Evolutionary conservation across 1,140 invertebrate species (phyloP), one percentile per base, ranked within the genome.

Genomic region (Dendrolimus punctatus): DNA sequence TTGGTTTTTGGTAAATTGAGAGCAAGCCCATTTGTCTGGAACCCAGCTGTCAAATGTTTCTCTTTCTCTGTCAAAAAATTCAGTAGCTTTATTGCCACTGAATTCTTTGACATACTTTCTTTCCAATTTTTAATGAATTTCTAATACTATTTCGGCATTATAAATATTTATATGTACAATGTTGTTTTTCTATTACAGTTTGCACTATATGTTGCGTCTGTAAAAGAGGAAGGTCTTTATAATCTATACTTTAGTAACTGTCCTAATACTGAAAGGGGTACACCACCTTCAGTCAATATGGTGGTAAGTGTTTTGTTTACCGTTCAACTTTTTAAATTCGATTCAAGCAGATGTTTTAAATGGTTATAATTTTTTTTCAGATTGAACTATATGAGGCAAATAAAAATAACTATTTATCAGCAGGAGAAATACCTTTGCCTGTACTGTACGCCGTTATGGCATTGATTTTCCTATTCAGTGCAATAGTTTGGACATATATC

Each of bases 231-330:
- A 87, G 98, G 98, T 4, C 88, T 99, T 0, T 99, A 99, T 80
- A 97, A 96, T 84, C 87, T 99, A 8, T 97, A 96, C 71, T 99
- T 99, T 74, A 97, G 99, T 80, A 98, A 95, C 79, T 99, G 98
- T 86, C 93, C 92, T 5, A 95, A 94, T 77, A 91, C 91, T 10
- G 94, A 93, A 73, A 49, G 57, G 3, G 50, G 89, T 5, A 62
- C 70, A 2, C 64, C 73, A 7, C 80, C 90, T 6, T 58, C 87
- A 39, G 79, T 93, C 39, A 91, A 92, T 76, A 90, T 94, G 65
- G 88, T 90, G 66, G 92, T 95, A 87, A 76, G 87, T 60, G 77
- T 64, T 9, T 10, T n/a, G 23, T 45, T 6, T 9, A 45, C 6
- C 5, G n/a, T n/a, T 5, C 36, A 23, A 5, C 8, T 46, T n/a